These are phyloP conservation scores for Lycocerus yunnanus DNA, from an alignment of 2,888 invertebrate species.

Conservation along the genomic window DNA sequence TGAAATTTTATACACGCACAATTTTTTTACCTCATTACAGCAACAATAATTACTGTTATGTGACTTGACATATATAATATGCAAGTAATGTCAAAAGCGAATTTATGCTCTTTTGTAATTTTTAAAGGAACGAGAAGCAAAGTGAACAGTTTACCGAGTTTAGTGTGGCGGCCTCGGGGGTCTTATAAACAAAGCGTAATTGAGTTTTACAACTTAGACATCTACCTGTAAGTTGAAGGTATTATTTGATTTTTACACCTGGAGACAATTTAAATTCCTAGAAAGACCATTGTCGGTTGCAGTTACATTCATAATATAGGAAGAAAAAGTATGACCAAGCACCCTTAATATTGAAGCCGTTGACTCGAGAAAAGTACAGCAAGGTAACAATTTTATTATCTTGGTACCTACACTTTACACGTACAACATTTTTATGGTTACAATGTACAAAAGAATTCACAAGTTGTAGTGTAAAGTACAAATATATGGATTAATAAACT, in stretches of 20 bases:
- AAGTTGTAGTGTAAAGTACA: slow-evolving; percentile 3
- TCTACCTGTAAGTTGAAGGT: slow-evolving; percentile 35
- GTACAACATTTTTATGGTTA: slow-evolving; percentile 25
- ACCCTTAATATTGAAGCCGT: slow-evolving; percentile 17
- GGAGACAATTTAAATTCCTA: slow-evolving; percentile 28
- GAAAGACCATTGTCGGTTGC: slow-evolving; percentile 27
- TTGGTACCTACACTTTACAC: slow-evolving; percentile 15
- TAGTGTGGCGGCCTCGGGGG: slow-evolving; percentile 14
- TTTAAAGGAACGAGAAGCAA: not conserved
- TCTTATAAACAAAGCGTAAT: slow-evolving; percentile 28
- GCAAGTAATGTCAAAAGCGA: slow-evolving; percentile 13
- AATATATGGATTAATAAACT: not conserved
- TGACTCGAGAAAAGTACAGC: slow-evolving; percentile 14
- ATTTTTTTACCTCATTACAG: not conserved
- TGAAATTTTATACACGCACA: not conserved
- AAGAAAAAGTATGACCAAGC: slow-evolving; percentile 25
- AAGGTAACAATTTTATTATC: slow-evolving; percentile 30
- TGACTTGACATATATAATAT: not conserved
- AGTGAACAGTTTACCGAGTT: slow-evolving; percentile 10
- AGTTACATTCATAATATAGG: slow-evolving; percentile 21
- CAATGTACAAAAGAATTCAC: slow-evolving; percentile 18
- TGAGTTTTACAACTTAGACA: slow-evolving; percentile 30
- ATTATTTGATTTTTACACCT: slow-evolving; percentile 38
- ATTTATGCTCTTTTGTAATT: slow-evolving; percentile 10
- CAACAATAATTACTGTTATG: not conserved